Evolutionary conservation across 2,113 vertebrate genomes (phyloP), one percentile per base, ranked within the genome.

Genomic region (Sialia sialis): DNA sequence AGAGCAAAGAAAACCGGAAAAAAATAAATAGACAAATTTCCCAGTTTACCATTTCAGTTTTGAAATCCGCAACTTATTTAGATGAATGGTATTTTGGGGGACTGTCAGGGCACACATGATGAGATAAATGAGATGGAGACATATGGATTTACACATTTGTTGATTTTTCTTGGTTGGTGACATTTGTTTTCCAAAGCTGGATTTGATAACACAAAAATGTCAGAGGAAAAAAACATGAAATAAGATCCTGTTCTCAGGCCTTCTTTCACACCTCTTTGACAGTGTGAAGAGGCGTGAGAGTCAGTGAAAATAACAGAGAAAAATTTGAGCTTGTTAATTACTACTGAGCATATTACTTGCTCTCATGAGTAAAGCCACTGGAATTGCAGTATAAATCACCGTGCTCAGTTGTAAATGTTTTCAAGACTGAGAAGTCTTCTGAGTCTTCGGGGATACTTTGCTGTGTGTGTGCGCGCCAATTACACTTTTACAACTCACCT

Each of bases 281-380:
- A 91, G 49, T 93, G 86, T 84, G 83, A 95, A 84, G 51, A 93
- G 59, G 46, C 0, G 0, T 69, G 66, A 76, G 74, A 95, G 34
- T 55, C 32, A 12, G 63, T 91, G 89, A 88, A 91, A 95, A 89
- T 62, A 95, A 87, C 54, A 89, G 49, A 86, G 91, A 89, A 94
- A 51, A 73, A 69, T 63, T 74, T 0, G 0, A 13, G 32, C 68
- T 83, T 91, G 67, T 95, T 96, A 96, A 95, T 97, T 96, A 95
- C 84, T 75, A 74, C 78, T 69, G 91, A 95, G 84, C 43, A 63
- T 87, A 95, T 87, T 95, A 80, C 78, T 73, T 83, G 43, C 23
- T 94, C 87, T 95, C 95, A 80, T 59, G 87, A 94, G 95, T 93
- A 97, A 96, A 93, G 95, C 59, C 4, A 0, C 30, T 80, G 59